These are phyloP conservation scores for Drosophila orena DNA, from an alignment of 1,140 invertebrate species.

Conservation along the genomic window DNA sequence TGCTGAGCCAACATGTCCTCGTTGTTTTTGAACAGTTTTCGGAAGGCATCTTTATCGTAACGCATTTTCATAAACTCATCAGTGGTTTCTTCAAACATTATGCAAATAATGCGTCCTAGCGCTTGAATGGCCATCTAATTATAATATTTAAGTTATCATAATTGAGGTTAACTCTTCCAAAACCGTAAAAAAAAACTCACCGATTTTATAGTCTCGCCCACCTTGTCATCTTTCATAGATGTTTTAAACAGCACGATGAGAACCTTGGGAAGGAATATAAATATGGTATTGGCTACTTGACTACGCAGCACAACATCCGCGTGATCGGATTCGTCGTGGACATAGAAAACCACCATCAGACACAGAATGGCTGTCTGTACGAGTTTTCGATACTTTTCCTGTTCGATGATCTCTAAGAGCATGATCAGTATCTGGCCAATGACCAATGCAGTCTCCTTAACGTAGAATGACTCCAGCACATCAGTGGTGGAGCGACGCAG, in stretches of 20 bases:
- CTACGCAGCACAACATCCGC: conserved; percentile 75
- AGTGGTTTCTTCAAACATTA: conserved; percentile 78
- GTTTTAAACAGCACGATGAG: conserved; percentile 64
- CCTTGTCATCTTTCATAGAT: conserved; percentile 65
- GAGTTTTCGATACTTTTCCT: conserved; percentile 73
- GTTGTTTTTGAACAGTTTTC: conserved; percentile 32
- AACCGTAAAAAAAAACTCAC: conserved; percentile 37
- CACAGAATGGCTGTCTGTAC: conserved; percentile 59
- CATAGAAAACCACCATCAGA: conserved; percentile 71
- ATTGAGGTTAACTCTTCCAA: neutral
- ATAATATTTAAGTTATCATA: neutral
- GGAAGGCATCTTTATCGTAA: conserved; percentile 63
- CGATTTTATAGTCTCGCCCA: conserved; percentile 71
- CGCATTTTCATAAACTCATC: conserved; percentile 57
- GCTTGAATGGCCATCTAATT: conserved; percentile 67
- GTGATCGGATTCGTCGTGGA: conserved; percentile 73
- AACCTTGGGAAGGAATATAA: conserved; percentile 78
- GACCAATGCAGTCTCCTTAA: conserved; percentile 41
- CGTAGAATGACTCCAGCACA: conserved; percentile 73
- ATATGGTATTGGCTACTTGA: conserved; percentile 75
- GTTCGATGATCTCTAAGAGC: conserved; percentile 62
- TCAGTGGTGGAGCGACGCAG: conserved; percentile 63
- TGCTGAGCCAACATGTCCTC: neutral
- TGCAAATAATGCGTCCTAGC: conserved; percentile 67
- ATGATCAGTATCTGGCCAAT: conserved; percentile 71